Conservation (phyloP, 2,113 vertebrate species). For the Erythrolamprus reginae region DNA sequence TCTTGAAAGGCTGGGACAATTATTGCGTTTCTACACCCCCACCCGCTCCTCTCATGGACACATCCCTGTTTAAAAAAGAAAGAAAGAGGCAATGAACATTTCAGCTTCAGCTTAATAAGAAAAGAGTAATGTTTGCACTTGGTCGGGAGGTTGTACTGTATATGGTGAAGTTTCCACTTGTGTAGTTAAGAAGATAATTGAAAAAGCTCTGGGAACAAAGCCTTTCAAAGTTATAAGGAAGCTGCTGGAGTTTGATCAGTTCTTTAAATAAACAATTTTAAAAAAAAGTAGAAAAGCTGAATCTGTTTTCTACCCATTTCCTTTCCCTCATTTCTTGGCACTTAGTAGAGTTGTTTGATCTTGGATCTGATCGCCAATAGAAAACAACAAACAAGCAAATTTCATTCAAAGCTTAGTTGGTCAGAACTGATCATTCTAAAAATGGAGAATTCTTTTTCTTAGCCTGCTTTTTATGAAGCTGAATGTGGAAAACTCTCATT, state of each 20-base stretch:
- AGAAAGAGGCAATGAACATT: conserved; percentile 47
- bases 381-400: background rate
- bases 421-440: background rate
- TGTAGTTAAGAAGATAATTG: conserved; percentile 40
- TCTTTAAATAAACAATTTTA: background rate
- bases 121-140: conserved; percentile 50
- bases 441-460: background rate
- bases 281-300: background rate
- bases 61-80: conserved; percentile 45
- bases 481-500: background rate
- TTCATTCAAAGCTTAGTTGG: background rate
- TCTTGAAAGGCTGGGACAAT: conserved; percentile 61
- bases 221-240: conserved; percentile 26
- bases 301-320: background rate
- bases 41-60: conserved; percentile 28
- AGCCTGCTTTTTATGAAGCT: background rate
- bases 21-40: conserved; percentile 42
- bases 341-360: background rate
- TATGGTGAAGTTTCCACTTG: conserved; percentile 35
- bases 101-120: conserved; percentile 55
- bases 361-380: background rate
- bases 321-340: background rate
- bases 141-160: conserved; percentile 40
- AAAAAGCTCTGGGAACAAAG: conserved; percentile 29
- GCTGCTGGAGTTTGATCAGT: conserved; percentile 3